Base-by-base conservation (phyloP, 2,797 vertebrate genomes). In the Micropoecilia bifurca region DNA sequence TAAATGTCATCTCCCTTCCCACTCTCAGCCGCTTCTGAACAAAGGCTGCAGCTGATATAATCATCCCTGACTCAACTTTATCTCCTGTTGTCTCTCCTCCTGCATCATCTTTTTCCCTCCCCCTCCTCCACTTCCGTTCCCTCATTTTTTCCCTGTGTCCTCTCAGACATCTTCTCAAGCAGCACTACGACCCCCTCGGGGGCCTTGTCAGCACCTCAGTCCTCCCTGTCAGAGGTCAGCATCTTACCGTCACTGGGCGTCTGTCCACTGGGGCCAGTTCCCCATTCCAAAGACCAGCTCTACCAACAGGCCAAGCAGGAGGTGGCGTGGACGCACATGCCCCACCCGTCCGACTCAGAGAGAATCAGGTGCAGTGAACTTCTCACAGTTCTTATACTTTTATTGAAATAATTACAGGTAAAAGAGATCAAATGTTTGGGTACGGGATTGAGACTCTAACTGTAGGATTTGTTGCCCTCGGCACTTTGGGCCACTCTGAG, bases 291-390 rank as follows among this genome's bases (percentile, higher is more conserved):
- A 96, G 97, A 98, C 92, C 97, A 97, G 95, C 94, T 96, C 1
- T 97, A 97, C 95, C 97, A 98, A 91, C 97, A 97, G 95, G 97
- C 96, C 94, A 97, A 97, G 97, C 96, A 97, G 89, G 97, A 98
- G 91, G 95, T 97, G 0, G 96, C 96, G 81, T 98, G 97, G 97
- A 97, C 95, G 71, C 97, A 97, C 91, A 97, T 97, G 97, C 97
- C 97, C 63, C 97, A 97, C 87, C 97, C 97, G 25, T 97, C 97
- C 0, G 97, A 98, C 93, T 97, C 97, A 0, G 97, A 97, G 93
- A 95, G 97, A 61, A 97, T 97, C 94, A 96, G 97, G 97, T 96
- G 89, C 82, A 10, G 46, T 81, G 22, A 83, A 0, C 46, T 13
- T n/a, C n/a, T 46, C 68, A 28, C 13, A 30, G n/a, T 45, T 45